Percentiles rank a stretch among this genome's conserved stretches.
Evolutionary conservation across 1,140 invertebrate species (phyloP).

Genomic region (Stegodyphus mimosarum): DNA sequence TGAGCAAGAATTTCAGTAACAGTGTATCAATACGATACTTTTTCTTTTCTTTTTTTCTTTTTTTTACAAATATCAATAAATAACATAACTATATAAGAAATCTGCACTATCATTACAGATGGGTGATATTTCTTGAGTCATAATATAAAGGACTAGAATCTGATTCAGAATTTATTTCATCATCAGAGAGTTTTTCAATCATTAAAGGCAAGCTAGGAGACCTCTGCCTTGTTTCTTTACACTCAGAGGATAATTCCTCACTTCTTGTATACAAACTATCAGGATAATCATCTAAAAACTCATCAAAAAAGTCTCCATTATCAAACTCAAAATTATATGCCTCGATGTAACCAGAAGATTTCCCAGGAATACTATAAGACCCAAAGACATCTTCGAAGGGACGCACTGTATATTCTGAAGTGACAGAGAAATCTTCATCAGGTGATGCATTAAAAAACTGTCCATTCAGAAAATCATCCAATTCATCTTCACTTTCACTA

Average conservation of each 20-base stretch:
- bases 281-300: constrained; percentile 2
- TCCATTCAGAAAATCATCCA: constrained; percentile 26
- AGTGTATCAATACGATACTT: no score
- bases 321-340: constrained; percentile 56
- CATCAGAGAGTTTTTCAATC: constrained; percentile 30
- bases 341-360: constrained; percentile 21
- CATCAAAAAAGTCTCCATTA: constrained; percentile 43
- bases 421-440: constrained; percentile 28
- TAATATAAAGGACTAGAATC: constrained; percentile 43
- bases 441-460: constrained; percentile 1
- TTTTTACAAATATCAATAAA: no score
- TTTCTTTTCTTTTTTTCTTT: no score
- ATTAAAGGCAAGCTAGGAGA: constrained; percentile 1
- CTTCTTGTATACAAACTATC: neutral
- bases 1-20: no score
- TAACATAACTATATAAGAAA: no score
- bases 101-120: neutral
- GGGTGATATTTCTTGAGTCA: constrained; percentile 23
- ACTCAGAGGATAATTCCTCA: neutral
- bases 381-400: constrained; percentile 43
- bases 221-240: neutral
- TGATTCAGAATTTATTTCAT: neutral
- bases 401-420: constrained; percentile 9
- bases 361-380: neutral
- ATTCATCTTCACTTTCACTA: constrained; percentile 39